Base-by-base conservation (phyloP, 2,888 invertebrate species). In the Plemyria rubiginata region DNA sequence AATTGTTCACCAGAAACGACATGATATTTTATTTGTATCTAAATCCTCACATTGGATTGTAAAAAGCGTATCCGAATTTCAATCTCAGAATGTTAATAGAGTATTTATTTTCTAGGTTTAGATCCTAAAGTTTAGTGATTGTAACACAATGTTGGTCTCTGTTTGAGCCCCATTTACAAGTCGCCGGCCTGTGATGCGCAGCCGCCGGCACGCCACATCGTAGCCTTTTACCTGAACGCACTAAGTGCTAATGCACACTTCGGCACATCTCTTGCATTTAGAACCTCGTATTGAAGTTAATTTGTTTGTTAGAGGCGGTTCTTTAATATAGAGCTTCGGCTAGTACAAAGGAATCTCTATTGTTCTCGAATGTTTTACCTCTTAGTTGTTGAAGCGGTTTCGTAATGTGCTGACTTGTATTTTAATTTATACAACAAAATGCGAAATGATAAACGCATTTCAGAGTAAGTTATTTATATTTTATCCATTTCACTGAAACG, bases 241-340 rank as follows among this genome's bases (percentile, higher is more conserved):
- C 84, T 88, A 88, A 88, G 74, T 80, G 69, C 72, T 79, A 77
- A 65, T 67, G 71, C 79, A 88, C 77, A 88, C 88, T 75, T 80
- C 87, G 87, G 86, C 75, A 72, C 76, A 77, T 82, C 80, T 87
- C 74, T 76, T 67, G 74, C 71, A 75, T 78, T 88, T 87, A 86
- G 84, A 84, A 75, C 82, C 78, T 79, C 78, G 75, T 84, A 88
- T 88, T 85, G 84, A 75, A 75, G 78, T 80, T 88, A 87, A 88
- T 88, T 87, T 87, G 87, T 88, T 87, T 85, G 75, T 73, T 46
- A 55, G 54, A 62, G 65, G 82, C 86, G 85, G 86, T 85, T 76
- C 85, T 88, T 86, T 87, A 88, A 88, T 88, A 81, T 88, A 80
- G 87, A 78, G 79, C 88, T 81, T 67, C 81, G 81, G 78, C 67